These are phyloP conservation scores for Anabacerthia variegaticeps DNA, from an alignment of 2,797 vertebrate genomes.

Conservation along the genomic window DNA sequence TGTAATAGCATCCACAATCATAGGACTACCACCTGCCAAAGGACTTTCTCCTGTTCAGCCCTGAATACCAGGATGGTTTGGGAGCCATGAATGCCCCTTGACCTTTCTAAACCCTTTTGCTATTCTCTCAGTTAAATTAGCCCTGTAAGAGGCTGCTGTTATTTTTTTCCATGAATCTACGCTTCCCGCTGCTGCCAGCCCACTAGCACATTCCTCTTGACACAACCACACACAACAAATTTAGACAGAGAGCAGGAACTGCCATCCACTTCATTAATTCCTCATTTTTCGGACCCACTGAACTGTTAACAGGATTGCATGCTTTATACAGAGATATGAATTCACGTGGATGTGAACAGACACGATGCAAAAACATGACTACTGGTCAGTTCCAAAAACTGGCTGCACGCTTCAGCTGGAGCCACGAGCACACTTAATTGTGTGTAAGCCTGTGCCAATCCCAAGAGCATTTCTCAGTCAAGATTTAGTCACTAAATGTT, in stretches of 20 bases:
- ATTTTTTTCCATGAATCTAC: conserved; percentile 34
- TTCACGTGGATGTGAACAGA: conserved; percentile 80
- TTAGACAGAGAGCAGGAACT: conserved; percentile 80
- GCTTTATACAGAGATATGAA: conserved; percentile 82
- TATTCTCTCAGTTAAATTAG: conserved; percentile 79
- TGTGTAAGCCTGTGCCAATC: neutral
- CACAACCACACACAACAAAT: conserved; percentile 78
- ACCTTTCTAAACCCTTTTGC: conserved; percentile 80
- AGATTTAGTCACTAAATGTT: conserved; percentile 45
- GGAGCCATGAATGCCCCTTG: conserved; percentile 76
- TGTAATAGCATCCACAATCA: neutral
- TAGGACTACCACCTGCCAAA: conserved; percentile 4
- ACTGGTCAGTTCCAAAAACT: conserved; percentile 75
- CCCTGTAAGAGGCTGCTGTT: conserved; percentile 67
- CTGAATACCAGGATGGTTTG: conserved; percentile 61
- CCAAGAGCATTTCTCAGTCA: conserved; percentile 14
- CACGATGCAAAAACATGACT: conserved; percentile 73
- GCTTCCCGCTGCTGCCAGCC: conserved; percentile 65
- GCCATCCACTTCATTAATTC: conserved; percentile 77
- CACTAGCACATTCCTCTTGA: conserved; percentile 57
- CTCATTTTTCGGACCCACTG: conserved; percentile 82
- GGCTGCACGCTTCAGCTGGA: conserved; percentile 68
- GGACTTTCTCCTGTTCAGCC: conserved; percentile 40
- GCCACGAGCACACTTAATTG: conserved; percentile 42
- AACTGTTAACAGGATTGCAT: conserved; percentile 81